Percentiles rank a stretch among this genome's conserved stretches.
phyloP scores from a whole-genome alignment of 2,113 vertebrate genomes.

The Crypturellus undulatus region DNA sequence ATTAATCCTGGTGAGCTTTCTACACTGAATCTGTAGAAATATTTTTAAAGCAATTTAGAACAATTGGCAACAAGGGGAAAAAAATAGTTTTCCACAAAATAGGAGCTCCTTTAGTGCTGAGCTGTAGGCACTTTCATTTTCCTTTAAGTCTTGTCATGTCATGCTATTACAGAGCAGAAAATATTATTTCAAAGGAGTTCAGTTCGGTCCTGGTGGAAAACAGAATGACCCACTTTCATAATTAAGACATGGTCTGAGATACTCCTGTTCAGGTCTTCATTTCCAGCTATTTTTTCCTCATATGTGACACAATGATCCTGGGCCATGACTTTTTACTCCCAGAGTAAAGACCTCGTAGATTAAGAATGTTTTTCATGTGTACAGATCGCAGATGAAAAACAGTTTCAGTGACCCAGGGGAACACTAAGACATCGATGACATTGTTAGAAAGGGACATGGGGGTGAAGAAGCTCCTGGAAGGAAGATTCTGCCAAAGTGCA shows the following conservation, averaged over 20 bases:
- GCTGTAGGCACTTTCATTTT: constrained; percentile 41
- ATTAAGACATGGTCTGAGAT: not conserved
- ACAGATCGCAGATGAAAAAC: not conserved
- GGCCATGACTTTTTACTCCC: not conserved
- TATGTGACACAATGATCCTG: not conserved
- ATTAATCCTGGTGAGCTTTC: not conserved
- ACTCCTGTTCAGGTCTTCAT: not conserved
- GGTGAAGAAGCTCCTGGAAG: not conserved
- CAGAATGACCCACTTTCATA: not conserved
- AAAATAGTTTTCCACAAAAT: not conserved
- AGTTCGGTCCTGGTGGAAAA: not conserved
- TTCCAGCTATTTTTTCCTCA: not conserved
- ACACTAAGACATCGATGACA: constrained; percentile 12
- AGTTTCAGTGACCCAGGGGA: not conserved
- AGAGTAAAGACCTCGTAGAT: not conserved
- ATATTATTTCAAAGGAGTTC: constrained; percentile 49
- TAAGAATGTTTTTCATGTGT: not conserved
- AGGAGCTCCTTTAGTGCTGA: not conserved
- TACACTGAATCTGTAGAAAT: not conserved
- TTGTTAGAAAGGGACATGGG: not conserved
- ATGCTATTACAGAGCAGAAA: constrained; percentile 48
- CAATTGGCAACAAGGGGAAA: not conserved
- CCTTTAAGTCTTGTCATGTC: constrained; percentile 51
- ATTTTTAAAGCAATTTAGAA: not conserved
- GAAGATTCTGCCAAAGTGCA: not conserved